Conservation (phyloP, 2,888 invertebrate species). For the Magallana nippona region DNA sequence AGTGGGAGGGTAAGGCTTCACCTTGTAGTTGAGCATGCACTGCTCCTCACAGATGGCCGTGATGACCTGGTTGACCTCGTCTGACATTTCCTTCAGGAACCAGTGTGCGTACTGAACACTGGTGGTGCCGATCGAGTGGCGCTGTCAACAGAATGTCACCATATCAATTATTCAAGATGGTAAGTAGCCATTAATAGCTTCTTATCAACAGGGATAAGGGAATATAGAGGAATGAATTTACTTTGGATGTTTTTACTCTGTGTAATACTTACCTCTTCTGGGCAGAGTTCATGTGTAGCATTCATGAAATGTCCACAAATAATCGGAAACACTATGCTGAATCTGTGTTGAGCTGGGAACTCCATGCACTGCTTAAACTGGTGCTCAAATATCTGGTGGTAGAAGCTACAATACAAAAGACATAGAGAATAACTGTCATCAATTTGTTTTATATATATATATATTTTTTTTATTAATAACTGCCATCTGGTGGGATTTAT, state of each 20-base stretch:
- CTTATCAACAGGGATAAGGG: too few species aligned
- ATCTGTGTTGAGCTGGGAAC: conserved; percentile 96
- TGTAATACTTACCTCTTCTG: conserved; percentile 87
- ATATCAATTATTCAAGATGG: not conserved
- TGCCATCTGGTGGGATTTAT: too few species aligned
- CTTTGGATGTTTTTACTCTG: too few species aligned
- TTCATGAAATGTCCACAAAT: conserved; percentile 99
- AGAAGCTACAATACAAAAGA: conserved; percentile 84
- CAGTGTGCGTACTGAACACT: conserved; percentile 95
- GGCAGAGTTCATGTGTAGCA: conserved; percentile 98
- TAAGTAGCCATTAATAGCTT: not conserved
- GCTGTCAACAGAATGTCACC: conserved; percentile 75
- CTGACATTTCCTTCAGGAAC: conserved; percentile 99
- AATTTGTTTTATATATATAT: too few species aligned
- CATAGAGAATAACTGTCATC: too few species aligned
- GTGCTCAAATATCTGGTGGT: conserved; percentile 96
- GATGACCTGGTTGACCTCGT: conserved; percentile 97
- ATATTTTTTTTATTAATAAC: too few species aligned
- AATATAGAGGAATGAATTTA: too few species aligned
- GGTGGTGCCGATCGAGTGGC: conserved; percentile 96
- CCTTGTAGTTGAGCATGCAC: conserved; percentile 96
- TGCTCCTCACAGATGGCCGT: conserved; percentile 99
- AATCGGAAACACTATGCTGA: conserved; percentile 97
- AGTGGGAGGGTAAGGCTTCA: too few species aligned
- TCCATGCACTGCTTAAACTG: conserved; percentile 99